A percentile compares a stretch with the other conserved stretches of the same genome.
These are phyloP conservation scores for Melieria picta DNA, from an alignment of 2,888 invertebrate species.

Conservation along the genomic window DNA sequence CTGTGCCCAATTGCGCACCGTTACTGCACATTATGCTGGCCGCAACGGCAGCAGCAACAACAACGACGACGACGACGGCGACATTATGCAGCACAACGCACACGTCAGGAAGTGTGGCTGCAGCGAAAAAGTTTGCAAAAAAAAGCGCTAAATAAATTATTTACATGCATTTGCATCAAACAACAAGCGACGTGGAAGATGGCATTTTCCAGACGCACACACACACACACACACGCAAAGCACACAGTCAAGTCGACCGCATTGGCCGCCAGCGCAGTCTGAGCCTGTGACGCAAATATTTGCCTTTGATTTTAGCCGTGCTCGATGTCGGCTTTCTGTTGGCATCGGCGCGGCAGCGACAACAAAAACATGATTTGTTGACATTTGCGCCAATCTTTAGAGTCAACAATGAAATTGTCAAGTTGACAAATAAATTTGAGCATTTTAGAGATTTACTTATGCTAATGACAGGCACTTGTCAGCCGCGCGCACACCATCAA, in stretches of 20 bases:
- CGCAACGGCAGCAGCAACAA: conserved; percentile 12
- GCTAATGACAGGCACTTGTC: conserved; percentile 51
- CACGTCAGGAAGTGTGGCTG: conserved; percentile 16
- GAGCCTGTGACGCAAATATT: conserved; percentile 48
- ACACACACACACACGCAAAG: conserved; percentile 19
- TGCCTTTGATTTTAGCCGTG: conserved; percentile 59
- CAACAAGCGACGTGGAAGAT: conserved; percentile 26
- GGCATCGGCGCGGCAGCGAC: conserved; percentile 38
- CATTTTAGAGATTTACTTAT: conserved; percentile 46
- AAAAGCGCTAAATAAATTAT: background rate
- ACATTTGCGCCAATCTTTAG: conserved; percentile 38
- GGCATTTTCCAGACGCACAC: conserved; percentile 13
- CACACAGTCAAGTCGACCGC: conserved; percentile 10
- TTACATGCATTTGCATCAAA: conserved; percentile 11
- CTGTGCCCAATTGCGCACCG: conserved; percentile 41
- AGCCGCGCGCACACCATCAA: conserved; percentile 44
- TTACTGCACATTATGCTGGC: conserved; percentile 12
- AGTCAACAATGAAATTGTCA: conserved; percentile 60
- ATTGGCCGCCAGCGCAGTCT: too few species aligned
- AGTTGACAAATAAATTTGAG: conserved; percentile 64
- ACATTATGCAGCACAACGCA: conserved; percentile 32
- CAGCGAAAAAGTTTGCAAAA: background rate
- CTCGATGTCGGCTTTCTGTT: conserved; percentile 32
- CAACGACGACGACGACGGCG: conserved; percentile 20
- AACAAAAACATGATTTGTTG: conserved; percentile 55